A percentile compares a stretch with the other conserved stretches of the same genome.
These are phyloP conservation scores for Ceyx erithaca DNA, from an alignment of 2,797 vertebrate species.

Conservation along the genomic window DNA sequence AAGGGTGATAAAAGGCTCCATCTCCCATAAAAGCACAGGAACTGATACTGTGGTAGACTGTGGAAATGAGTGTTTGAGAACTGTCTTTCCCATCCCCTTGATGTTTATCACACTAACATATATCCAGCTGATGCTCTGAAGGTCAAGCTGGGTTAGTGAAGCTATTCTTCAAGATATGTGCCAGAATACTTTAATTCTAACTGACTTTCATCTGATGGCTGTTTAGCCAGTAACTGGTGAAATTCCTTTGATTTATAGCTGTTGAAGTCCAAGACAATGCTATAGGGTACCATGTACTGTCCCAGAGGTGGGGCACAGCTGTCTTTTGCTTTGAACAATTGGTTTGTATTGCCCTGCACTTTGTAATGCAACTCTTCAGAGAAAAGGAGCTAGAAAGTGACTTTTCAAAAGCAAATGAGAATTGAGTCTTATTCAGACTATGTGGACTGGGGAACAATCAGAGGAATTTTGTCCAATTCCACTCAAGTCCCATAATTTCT, in stretches of 20 bases:
- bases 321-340: neutral
- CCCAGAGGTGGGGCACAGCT: neutral
- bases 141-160: neutral
- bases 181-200: neutral
- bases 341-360: neutral
- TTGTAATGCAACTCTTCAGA: neutral
- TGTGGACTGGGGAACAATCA: neutral
- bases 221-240: neutral
- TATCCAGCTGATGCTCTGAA: neutral
- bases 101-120: neutral
- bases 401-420: neutral
- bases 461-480: neutral
- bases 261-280: neutral
- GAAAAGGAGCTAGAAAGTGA: neutral
- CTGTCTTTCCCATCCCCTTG: neutral
- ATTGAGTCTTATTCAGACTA: neutral
- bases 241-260: neutral
- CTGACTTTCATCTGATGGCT: neutral
- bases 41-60: neutral
- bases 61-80: neutral
- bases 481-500: neutral
- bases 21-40: neutral
- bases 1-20: neutral
- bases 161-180: neutral
- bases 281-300: neutral